Evolutionary conservation across 2,113 vertebrate genomes (phyloP).

Genomic region (Callionymus lyra): DNA sequence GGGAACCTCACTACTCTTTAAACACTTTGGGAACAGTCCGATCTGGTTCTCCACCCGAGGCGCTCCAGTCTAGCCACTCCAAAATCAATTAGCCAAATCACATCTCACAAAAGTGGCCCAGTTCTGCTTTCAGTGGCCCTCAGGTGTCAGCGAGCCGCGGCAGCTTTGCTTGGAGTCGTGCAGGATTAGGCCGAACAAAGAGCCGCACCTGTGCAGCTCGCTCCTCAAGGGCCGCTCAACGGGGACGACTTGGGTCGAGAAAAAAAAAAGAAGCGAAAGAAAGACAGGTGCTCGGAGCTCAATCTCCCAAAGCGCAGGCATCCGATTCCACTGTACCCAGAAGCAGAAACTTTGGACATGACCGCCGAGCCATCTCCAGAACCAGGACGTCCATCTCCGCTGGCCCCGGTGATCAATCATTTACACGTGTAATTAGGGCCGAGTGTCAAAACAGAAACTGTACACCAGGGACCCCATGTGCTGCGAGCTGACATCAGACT

Average conservation of each 20-base stretch:
- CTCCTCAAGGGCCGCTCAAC: constrained; percentile 46
- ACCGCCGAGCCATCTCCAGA: constrained; percentile 30
- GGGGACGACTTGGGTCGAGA: constrained; percentile 49
- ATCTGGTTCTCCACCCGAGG: constrained; percentile 29
- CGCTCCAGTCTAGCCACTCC: constrained; percentile 57
- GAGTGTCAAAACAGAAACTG: constrained; percentile 74
- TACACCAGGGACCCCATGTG: constrained; percentile 51
- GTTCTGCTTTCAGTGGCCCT: constrained; percentile 56
- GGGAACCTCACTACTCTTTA: too few species aligned
- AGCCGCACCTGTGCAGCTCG: constrained; percentile 60
- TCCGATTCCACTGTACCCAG: constrained; percentile 46
- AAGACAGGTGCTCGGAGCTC: constrained; percentile 61
- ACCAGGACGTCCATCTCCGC: constrained; percentile 49
- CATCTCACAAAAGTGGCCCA: constrained; percentile 64
- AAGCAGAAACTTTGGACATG: constrained; percentile 33
- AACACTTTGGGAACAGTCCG: constrained; percentile 23
- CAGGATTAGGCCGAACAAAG: constrained; percentile 70
- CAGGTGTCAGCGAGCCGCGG: constrained; percentile 50
- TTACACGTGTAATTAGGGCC: constrained; percentile 70
- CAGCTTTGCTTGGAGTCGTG: constrained; percentile 33
- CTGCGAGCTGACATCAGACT: constrained; percentile 61
- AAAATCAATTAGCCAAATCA: constrained; percentile 73
- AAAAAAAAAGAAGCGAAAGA: too few species aligned
- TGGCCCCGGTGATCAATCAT: constrained; percentile 68
- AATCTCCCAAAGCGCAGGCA: constrained; percentile 59